A percentile compares a stretch with the other conserved stretches of the same genome.
phyloP scores from a whole-genome alignment of 2,113 vertebrate species.

The Paraplagusia blochii region DNA sequence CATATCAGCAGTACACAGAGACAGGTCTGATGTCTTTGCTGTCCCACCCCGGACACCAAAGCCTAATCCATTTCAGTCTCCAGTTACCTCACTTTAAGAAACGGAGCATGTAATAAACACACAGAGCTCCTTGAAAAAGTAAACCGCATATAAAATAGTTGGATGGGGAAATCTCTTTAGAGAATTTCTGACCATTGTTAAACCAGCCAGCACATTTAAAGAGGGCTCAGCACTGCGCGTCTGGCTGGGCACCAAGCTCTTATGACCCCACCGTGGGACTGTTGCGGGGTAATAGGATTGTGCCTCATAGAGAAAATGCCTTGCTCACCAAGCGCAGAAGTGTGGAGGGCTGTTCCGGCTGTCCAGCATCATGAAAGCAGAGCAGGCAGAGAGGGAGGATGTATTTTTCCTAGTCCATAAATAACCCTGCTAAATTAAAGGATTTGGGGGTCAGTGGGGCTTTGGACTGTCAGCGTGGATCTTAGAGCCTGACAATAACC shows the following conservation, averaged over 20 bases:
- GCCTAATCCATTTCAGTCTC: too few species aligned
- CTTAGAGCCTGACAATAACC: constrained; percentile 59
- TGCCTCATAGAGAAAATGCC: constrained; percentile 57
- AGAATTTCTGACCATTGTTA: constrained; percentile 50
- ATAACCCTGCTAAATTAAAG: constrained; percentile 69
- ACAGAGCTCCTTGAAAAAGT: constrained; percentile 44
- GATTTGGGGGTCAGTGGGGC: constrained; percentile 71
- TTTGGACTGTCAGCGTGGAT: constrained; percentile 63
- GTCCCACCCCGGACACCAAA: too few species aligned
- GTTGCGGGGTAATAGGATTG: constrained; percentile 70
- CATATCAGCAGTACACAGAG: background rate
- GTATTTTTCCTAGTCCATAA: constrained; percentile 61
- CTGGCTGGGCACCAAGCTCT: constrained; percentile 47
- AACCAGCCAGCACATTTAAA: constrained; percentile 64
- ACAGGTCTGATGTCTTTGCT: background rate
- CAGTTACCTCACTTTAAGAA: constrained; percentile 34
- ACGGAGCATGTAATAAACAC: constrained; percentile 36
- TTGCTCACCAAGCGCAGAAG: constrained; percentile 55
- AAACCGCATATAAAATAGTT: constrained; percentile 52
- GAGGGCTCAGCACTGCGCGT: constrained; percentile 46
- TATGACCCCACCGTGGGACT: constrained; percentile 61
- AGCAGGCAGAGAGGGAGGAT: constrained; percentile 47
- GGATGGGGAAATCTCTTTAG: constrained; percentile 38
- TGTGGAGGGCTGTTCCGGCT: constrained; percentile 41
- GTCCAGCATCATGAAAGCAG: constrained; percentile 55